Conservation (phyloP, 2,113 vertebrate genomes). For the Penelope pileata region DNA sequence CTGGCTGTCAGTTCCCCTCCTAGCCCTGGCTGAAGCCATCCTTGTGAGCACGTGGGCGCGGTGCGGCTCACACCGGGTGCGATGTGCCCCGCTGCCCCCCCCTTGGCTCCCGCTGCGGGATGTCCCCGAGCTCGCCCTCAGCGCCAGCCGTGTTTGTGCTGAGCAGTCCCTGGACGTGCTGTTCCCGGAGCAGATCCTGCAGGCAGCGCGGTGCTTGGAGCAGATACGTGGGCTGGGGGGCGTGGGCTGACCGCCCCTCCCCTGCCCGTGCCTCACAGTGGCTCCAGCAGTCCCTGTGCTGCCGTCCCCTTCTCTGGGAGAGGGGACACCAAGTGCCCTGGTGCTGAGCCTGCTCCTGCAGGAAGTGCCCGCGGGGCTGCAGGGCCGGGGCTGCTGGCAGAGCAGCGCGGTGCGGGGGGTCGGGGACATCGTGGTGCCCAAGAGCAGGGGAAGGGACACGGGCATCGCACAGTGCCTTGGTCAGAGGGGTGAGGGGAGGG, state of each 20-base stretch:
- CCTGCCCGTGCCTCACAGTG: background rate
- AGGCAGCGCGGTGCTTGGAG: background rate
- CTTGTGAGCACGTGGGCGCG: rapidly evolving
- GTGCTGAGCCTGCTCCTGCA: background rate
- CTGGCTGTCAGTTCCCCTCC: background rate
- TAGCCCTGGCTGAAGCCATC: background rate
- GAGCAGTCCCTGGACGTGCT: background rate
- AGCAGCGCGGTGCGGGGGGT: background rate
- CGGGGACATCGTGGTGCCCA: background rate
- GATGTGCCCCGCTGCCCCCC: too few species aligned
- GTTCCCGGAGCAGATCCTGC: background rate
- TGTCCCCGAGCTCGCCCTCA: background rate
- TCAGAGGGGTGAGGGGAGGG: background rate
- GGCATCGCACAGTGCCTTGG: background rate
- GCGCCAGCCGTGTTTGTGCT: background rate
- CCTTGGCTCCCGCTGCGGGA: background rate
- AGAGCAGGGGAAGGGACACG: background rate
- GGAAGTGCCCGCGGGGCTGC: background rate
- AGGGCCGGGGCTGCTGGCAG: background rate
- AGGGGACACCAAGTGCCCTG: background rate
- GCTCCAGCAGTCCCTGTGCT: background rate
- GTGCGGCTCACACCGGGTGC: background rate
- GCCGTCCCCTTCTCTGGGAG: background rate
- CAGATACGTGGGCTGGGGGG: background rate
- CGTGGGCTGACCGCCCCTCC: background rate